Base-by-base conservation (phyloP, 2,888 invertebrate species). In the Heteromurus nitidus region DNA sequence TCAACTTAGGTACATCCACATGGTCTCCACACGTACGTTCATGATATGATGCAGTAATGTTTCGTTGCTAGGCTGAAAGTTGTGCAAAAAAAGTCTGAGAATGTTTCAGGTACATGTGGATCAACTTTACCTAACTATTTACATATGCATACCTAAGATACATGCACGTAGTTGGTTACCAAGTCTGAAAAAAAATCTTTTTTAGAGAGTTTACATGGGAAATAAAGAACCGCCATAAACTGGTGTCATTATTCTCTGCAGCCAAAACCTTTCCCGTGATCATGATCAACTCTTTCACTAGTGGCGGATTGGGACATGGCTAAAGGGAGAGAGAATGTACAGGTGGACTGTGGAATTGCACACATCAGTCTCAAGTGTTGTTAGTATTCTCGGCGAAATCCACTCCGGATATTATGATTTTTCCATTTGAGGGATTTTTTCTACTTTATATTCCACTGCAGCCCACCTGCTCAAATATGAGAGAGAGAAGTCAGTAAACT, bases 181-280 rank as follows among this genome's bases (percentile, higher is more conserved):
- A n/a, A n/a, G n/a, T n/a, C n/a, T n/a, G n/a, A n/a, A n/a, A n/a
- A n/a, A n/a, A n/a, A n/a, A n/a, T n/a, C n/a, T n/a, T n/a, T n/a
- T n/a, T n/a, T n/a, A n/a, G n/a, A n/a, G 22, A 55, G 55, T n/a
- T 42, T 64, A 22, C 20, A 64, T 64, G 18, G 60, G 24, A 42
- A 62, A 73, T 36, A 55, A 58, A 36, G 75, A 75, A 76, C 60
- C 47, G 68, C 76, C 67, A 68, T 60, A 58, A 67, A 68, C 53
- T 68, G 60, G 76, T 76, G 76, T 76, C 76, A 76, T 76, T 76
- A 76, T 55, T 68, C 76, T 76, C 68, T n/a, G n/a, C 67, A 24
- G 42, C 42, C 64, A 64, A n/a, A n/a, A 64, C 18, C 64, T 64
- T 20, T 36, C 18, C 22, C 22, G 31, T 30, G 26, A 55, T 50